Base-by-base conservation (phyloP, 2,113 vertebrate species). In the Ceuthmochares aereus region DNA sequence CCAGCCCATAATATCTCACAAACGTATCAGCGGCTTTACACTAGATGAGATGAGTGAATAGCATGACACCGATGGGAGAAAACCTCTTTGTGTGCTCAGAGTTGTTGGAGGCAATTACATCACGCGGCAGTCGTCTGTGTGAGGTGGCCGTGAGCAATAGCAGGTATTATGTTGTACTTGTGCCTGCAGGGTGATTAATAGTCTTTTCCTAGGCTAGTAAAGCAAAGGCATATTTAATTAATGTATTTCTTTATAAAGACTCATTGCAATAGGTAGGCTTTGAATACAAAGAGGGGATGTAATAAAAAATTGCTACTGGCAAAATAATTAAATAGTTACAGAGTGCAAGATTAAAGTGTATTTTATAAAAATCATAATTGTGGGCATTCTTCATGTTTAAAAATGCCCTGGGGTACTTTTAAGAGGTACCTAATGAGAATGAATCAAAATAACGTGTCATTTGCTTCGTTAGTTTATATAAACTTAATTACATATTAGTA, bases 201-300 rank as follows among this genome's bases (percentile, higher is more conserved):
- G 66, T 54, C 74, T 82, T 88, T 62, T 89, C 69, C 84, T 76
- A 26, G 58, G 74, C 74, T 83, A 17, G 58, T 19, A 49, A 87
- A 91, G 70, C 59, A 51, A 85, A 90, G 32, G 29, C 87, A 51
- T 76, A 70, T 87, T 96, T 95, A 96, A 95, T 95, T 54, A 79
- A 96, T 91, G 80, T 74, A 66, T 74, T 90, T 94, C 21, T 85
- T 69, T 79, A 76, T 76, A 62, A 85, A 87, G 42, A 45, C 70
- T 85, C 59, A 34, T 58, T 69, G 87, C 62, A 77, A 5, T 96
- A 93, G 87, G 81, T 89, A 60, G 75, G 69, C 54, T 89, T 87
- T 62, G 87, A 91, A 55, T 82, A 72, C 29, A 58, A 84, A 85
- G 73, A 94, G 40, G 32, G 70, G 27, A 40, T 87, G 55, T 45